Evolutionary conservation across 2,888 invertebrate species (phyloP).

Genomic region (Zele albiditarsus): DNA sequence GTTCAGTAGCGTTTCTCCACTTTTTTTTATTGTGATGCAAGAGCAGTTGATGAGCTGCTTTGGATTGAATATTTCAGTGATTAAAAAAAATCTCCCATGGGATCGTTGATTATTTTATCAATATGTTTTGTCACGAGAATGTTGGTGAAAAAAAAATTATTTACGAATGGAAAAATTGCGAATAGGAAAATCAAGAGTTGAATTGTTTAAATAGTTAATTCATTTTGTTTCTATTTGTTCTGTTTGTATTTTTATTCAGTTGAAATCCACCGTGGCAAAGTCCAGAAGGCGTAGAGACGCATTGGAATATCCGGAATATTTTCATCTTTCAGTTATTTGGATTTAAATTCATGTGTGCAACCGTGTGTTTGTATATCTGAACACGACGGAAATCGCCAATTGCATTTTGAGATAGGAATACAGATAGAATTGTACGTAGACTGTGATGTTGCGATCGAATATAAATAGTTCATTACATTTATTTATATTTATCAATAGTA

Average conservation of each 20-base stretch:
- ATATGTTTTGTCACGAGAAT: not conserved
- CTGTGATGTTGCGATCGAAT: not conserved
- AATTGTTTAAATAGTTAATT: not conserved
- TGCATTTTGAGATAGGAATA: not conserved
- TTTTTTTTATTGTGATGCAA: not conserved
- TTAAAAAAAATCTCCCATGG: constrained; percentile 5
- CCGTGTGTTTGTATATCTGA: not conserved
- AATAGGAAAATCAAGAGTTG: not conserved
- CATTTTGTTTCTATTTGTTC: not conserved
- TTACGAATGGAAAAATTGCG: not conserved
- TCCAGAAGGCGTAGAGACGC: constrained; percentile 8
- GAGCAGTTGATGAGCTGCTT: constrained; percentile 7
- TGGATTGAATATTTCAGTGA: not conserved
- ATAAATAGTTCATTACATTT: not conserved
- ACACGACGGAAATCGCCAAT: not conserved
- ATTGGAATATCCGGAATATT: not conserved
- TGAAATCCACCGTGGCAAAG: constrained; percentile 2
- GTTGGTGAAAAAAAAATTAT: not conserved
- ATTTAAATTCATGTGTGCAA: not conserved
- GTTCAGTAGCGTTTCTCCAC: not conserved
- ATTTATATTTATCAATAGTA: not conserved
- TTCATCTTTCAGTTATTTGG: not conserved
- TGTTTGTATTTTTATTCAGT: not conserved
- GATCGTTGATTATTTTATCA: not conserved
- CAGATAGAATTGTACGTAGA: not conserved